Percentiles rank a stretch among this genome's conserved stretches.
phyloP scores from a whole-genome alignment of 2,113 vertebrate species.

The Atrichornis clamosus region DNA sequence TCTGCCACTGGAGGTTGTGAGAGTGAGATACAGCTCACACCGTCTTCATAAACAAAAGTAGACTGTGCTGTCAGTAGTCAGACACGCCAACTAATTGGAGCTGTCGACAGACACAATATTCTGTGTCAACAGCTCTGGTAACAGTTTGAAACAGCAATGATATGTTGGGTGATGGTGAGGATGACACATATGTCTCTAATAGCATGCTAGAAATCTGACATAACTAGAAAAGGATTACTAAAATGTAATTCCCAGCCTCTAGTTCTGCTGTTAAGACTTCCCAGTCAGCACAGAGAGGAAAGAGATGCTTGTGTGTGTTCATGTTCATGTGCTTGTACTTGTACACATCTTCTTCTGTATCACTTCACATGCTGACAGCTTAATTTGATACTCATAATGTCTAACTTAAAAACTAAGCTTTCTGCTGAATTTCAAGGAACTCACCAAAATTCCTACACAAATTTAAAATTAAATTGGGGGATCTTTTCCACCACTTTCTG shows the following conservation, averaged over 20 bases:
- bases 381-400: constrained; percentile 72
- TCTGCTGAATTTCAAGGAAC: constrained; percentile 64
- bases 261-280: constrained; percentile 47
- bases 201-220: constrained; percentile 80
- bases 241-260: constrained; percentile 69
- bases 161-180: constrained; percentile 82
- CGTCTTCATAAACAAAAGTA: constrained; percentile 82
- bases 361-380: constrained; percentile 70
- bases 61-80: constrained; percentile 82
- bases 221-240: constrained; percentile 80
- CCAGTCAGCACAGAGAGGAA: not conserved
- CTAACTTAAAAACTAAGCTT: constrained; percentile 74
- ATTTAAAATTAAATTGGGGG: not conserved
- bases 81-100: constrained; percentile 84
- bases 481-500: not conserved
- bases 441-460: constrained; percentile 34
- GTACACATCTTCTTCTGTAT: constrained; percentile 64
- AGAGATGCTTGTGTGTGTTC: not conserved
- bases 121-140: constrained; percentile 82
- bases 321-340: constrained; percentile 1
- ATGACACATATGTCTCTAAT: constrained; percentile 82
- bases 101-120: constrained; percentile 86
- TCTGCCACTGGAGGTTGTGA: constrained; percentile 80
- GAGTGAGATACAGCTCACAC: constrained; percentile 78
- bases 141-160: constrained; percentile 85